phyloP scores from a whole-genome alignment of 2,797 vertebrate genomes.

The Novumbra hubbsi region DNA sequence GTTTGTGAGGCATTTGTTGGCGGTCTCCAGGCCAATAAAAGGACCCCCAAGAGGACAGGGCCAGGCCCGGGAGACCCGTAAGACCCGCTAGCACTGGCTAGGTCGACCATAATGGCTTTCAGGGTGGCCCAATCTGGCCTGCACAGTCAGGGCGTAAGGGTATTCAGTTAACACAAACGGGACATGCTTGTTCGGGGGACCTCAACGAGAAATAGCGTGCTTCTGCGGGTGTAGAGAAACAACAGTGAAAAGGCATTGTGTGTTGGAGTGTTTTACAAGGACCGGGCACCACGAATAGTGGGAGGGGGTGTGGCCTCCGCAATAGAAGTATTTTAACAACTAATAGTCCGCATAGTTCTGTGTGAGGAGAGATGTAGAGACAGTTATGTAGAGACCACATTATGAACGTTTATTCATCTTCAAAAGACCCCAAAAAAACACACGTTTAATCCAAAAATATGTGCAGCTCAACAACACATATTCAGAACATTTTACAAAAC shows the following conservation, averaged over 20 bases:
- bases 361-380: conserved; percentile 19
- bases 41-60: conserved; percentile 14
- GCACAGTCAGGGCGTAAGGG: conserved; percentile 63
- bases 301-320: conserved; percentile 35
- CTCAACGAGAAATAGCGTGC: conserved; percentile 40
- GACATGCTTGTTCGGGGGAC: conserved; percentile 64
- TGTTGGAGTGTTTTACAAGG: conserved; percentile 73
- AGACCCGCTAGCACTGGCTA: conserved; percentile 15
- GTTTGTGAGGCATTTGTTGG: conserved; percentile 12
- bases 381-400: neutral
- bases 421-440: conserved; percentile 2
- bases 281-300: conserved; percentile 62
- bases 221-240: neutral
- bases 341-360: conserved; percentile 16
- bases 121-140: conserved; percentile 58
- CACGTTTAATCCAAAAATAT: neutral
- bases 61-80: conserved; percentile 13
- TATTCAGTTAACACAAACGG: conserved; percentile 73
- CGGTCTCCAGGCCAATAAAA: conserved; percentile 31
- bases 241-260: conserved; percentile 65
- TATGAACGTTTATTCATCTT: neutral
- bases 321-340: conserved; percentile 26
- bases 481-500: conserved; percentile 6
- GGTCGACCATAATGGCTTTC: conserved; percentile 61
- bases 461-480: neutral